Evolutionary conservation across 1,140 invertebrate species (phyloP), one percentile per base, ranked within the genome.

Genomic region (Euborellia annulipes): DNA sequence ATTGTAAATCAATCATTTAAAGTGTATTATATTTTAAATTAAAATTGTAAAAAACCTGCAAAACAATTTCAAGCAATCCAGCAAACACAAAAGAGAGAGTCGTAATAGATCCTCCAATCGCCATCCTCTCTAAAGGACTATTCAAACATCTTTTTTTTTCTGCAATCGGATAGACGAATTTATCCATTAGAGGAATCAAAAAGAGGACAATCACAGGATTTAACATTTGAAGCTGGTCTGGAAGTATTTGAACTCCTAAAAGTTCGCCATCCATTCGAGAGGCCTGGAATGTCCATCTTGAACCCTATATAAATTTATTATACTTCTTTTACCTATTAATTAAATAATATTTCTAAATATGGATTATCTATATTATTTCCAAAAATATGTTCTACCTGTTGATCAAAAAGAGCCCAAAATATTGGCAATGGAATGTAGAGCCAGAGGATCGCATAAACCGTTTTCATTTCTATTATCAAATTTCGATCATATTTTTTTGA

Each of bases 391-490:
- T n/a, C 14, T 59, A 75, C 72, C 64, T 81, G 80, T 61, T 83
- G 80, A 58, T 82, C 79, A 56, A 80, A 82, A 1, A 91, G 65
- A 3, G 84, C 79, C 85, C 85, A 88, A 61, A 87, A 90, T 4
- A 88, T 58, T 0, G 85, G 84, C 9, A 88, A 57, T 1, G 85
- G 85, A 22, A 87, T 58, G 55, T 82, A 87, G 6, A 90, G 66
- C 0, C 79, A 59, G 0, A 87, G 60, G 9, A 89, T 72, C 42
- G 70, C 65, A 2, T 79, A 55, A 20, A 85, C 58, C 1, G 63
- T 58, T 58, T 83, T 83, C 17, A 82, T 69, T 55, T 89, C 85
- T n/a, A 71, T 60, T 14, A 86, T 74, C 45, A 80, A 62, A 38
- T 63, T 57, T 2, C 46, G 11, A 18, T 77, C 73, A 59, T 70